These are phyloP conservation scores for Hypsopygia costalis DNA, from an alignment of 2,888 invertebrate genomes.

Conservation along the genomic window DNA sequence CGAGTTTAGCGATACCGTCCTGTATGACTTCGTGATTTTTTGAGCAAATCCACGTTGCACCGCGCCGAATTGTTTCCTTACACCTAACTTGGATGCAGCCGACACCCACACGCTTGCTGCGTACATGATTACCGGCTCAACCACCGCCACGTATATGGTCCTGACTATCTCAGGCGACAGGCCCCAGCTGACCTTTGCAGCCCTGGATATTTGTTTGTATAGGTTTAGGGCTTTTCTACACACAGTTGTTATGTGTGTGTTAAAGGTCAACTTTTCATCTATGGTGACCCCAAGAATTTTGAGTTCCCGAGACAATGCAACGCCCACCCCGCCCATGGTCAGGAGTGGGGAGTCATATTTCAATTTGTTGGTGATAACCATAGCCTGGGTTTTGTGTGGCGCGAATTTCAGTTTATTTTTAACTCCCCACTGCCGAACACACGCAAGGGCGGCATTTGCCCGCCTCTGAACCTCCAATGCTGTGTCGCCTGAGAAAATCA, in stretches of 20 bases:
- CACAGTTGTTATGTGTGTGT: background rate
- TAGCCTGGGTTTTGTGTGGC: background rate
- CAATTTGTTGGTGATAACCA: background rate
- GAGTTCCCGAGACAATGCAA: no score
- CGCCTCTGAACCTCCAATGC: slow-evolving; percentile 10
- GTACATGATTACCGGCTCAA: slow-evolving; percentile 2
- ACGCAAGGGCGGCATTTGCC: slow-evolving; percentile 24
- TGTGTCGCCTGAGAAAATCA: background rate
- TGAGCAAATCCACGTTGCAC: slow-evolving; percentile 14
- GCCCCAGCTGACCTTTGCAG: slow-evolving; percentile 6
- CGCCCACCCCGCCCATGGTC: no score
- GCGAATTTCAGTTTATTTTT: slow-evolving; percentile 23
- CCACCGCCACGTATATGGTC: background rate
- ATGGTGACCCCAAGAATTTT: no score
- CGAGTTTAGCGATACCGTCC: slow-evolving; percentile 17
- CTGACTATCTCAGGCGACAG: background rate
- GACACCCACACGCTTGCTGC: slow-evolving; percentile 13
- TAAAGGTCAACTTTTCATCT: background rate
- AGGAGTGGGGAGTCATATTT: background rate
- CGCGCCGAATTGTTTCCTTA: background rate
- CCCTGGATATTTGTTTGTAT: background rate
- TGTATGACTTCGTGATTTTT: slow-evolving; percentile 14
- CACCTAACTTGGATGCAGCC: slow-evolving; percentile 1
- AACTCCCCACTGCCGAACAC: slow-evolving; percentile 21
- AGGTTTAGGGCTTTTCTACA: slow-evolving; percentile 1